Percentiles rank a stretch among this genome's conserved stretches.
Conservation (phyloP, 2,797 vertebrate species). For the Streptopelia turtur region DNA sequence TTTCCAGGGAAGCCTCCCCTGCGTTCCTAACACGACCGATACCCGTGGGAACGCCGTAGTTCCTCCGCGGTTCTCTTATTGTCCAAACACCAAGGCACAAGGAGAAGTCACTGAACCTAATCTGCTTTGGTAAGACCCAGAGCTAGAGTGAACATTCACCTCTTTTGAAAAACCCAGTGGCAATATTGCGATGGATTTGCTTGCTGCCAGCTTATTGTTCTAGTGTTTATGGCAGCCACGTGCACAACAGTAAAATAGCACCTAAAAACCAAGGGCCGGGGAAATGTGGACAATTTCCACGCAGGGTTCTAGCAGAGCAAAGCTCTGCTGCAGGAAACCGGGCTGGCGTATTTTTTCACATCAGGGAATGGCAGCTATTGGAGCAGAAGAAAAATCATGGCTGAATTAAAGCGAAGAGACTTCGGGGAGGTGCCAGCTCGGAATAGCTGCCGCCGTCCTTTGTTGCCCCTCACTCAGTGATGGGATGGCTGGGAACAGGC, state of each 20-base stretch:
- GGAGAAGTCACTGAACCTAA: not conserved
- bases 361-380: constrained; percentile 43
- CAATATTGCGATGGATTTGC: not conserved
- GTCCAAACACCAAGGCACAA: not conserved
- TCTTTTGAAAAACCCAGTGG: not conserved
- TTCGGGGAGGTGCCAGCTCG: not conserved
- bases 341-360: constrained; percentile 6
- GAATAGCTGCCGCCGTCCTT: constrained; percentile 11
- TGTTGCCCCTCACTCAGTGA: not conserved
- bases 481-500: not conserved
- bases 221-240: not conserved
- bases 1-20: not conserved
- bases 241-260: not conserved
- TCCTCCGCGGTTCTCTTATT: not conserved
- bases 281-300: not conserved
- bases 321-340: constrained; percentile 30
- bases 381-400: constrained; percentile 35
- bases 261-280: not conserved
- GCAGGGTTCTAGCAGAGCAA: not conserved
- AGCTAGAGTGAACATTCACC: not conserved
- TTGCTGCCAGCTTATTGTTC: not conserved
- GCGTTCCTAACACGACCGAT: not conserved
- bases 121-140: not conserved
- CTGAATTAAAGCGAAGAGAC: constrained; percentile 37
- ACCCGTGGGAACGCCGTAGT: rapidly evolving